Evolutionary conservation across 1,140 invertebrate genomes (phyloP).

Genomic region (Anoplophora glabripennis): DNA sequence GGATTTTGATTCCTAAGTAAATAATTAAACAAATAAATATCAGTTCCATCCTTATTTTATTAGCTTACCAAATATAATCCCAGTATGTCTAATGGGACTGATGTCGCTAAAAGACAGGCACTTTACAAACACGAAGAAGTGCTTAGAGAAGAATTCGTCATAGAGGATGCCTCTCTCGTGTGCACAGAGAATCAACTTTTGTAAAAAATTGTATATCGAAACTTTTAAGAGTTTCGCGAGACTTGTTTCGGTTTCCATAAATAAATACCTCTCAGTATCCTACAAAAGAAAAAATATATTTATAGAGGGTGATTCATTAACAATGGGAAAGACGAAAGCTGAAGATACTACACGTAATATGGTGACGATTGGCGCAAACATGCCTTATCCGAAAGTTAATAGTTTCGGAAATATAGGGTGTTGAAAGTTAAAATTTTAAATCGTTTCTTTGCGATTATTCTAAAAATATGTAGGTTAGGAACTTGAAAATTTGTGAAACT

Average conservation of each 20-base stretch:
- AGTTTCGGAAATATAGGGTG: too few species aligned
- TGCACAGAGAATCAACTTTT: conserved; percentile 4
- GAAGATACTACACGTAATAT: too few species aligned
- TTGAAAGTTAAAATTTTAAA: too few species aligned
- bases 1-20: conserved; percentile 13
- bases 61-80: conserved; percentile 13
- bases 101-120: conserved; percentile 15
- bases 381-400: too few species aligned
- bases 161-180: conserved; percentile 11
- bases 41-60: neutral
- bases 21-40: neutral
- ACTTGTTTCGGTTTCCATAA: conserved; percentile 8
- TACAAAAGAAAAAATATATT: conserved; percentile 2
- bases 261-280: conserved; percentile 16
- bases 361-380: too few species aligned
- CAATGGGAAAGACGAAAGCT: too few species aligned
- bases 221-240: conserved; percentile 3
- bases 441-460: too few species aligned
- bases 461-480: too few species aligned
- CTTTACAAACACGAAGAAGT: conserved; percentile 6
- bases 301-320: too few species aligned
- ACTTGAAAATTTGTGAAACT: too few species aligned
- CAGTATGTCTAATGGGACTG: conserved; percentile 10
- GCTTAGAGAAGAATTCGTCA: conserved; percentile 3
- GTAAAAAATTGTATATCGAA: conserved; percentile 10